These are phyloP conservation scores for Aplocera efformata DNA, from an alignment of 2,888 invertebrate species.

Conservation along the genomic window DNA sequence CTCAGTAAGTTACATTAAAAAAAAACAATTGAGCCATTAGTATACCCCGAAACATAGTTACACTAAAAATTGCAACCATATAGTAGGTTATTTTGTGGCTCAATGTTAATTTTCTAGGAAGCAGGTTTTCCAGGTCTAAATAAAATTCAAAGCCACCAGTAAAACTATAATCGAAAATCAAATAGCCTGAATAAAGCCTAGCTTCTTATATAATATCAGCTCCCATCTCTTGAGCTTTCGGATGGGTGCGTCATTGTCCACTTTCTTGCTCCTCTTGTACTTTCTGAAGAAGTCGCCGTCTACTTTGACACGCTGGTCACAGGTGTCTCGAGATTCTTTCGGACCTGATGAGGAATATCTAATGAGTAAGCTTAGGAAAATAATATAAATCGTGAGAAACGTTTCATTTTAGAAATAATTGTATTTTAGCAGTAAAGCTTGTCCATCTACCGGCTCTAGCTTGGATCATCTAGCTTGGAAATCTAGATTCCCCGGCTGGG, in stretches of 20 bases:
- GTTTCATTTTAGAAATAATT: no score
- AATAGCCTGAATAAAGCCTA: conserved; percentile 68
- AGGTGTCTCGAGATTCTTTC: conserved; percentile 41
- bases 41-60: no score
- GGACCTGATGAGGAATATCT: conserved; percentile 1
- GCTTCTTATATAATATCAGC: conserved; percentile 65
- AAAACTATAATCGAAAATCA: conserved; percentile 41
- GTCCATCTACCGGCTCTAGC: no score
- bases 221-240: conserved; percentile 72
- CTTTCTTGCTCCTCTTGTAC: conserved; percentile 57
- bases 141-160: conserved; percentile 21
- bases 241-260: conserved; percentile 61
- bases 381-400: no score
- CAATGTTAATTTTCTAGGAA: background rate
- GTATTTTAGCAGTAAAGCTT: no score
- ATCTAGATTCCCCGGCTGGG: no score
- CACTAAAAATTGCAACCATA: no score
- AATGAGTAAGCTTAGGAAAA: no score
- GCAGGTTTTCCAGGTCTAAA: background rate
- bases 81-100: no score
- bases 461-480: no score
- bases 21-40: no score
- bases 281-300: conserved; percentile 67
- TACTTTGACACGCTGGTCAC: conserved; percentile 64
- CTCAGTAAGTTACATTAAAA: no score